Conservation (phyloP, 1,140 invertebrate species). For the Cydia strobilella region DNA sequence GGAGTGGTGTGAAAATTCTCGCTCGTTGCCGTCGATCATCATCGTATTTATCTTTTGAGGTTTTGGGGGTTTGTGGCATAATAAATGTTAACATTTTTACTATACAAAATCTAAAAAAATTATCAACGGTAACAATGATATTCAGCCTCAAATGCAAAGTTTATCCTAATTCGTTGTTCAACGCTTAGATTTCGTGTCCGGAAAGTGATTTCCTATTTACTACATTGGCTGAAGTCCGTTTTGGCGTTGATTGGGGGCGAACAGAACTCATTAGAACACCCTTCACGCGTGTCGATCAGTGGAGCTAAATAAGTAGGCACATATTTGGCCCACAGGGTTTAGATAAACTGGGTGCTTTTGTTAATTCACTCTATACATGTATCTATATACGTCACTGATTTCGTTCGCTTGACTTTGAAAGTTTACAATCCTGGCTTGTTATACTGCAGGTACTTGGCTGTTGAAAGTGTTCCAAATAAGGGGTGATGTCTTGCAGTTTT, state of each 20-base stretch:
- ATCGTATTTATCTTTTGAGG: too few relatives aligned
- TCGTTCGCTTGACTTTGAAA: neutral
- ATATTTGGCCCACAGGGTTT: neutral
- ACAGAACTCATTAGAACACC: slow-evolving; percentile 27
- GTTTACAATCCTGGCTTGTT: neutral
- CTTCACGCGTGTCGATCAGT: slow-evolving; percentile 1
- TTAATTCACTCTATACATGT: neutral
- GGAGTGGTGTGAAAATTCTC: too few relatives aligned
- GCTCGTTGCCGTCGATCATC: too few relatives aligned
- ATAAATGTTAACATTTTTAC: too few relatives aligned
- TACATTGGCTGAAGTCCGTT: neutral
- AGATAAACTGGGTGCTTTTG: neutral
- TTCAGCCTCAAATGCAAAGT: neutral
- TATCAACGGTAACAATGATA: neutral
- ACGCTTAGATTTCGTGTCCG: neutral
- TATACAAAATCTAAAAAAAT: too few relatives aligned
- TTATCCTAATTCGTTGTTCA: neutral
- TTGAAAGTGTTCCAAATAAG: too few relatives aligned
- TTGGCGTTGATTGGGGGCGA: slow-evolving; percentile 15
- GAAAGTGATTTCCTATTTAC: neutral
- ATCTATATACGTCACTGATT: too few relatives aligned
- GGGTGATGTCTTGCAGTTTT: too few relatives aligned
- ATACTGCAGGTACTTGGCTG: too few relatives aligned
- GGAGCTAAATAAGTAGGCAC: neutral
- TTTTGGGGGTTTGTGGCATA: too few relatives aligned